A percentile compares a stretch with the other conserved stretches of the same genome.
Evolutionary conservation across 1,140 invertebrate genomes (phyloP).

Genomic region (Anastrepha ludens): DNA sequence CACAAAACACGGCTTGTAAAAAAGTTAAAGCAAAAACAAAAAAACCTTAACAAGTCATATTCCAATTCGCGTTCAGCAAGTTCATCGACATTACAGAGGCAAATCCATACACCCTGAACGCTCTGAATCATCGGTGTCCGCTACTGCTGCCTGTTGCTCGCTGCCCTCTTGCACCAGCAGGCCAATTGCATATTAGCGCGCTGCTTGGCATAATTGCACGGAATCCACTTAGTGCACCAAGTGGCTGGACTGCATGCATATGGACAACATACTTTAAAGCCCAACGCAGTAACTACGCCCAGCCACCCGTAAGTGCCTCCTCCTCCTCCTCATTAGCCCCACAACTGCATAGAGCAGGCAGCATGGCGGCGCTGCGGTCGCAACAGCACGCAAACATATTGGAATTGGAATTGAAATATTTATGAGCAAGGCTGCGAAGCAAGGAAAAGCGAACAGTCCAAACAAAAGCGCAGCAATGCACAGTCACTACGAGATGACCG

Average conservation of each 20-base stretch:
- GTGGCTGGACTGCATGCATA: conserved; percentile 2
- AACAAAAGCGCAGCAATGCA: background rate
- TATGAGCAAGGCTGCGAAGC: background rate
- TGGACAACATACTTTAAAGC: conserved; percentile 22
- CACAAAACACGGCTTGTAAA: background rate
- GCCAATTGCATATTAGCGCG: conserved; percentile 9
- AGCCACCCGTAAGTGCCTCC: conserved; percentile 4
- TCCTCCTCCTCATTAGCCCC: background rate
- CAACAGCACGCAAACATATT: background rate
- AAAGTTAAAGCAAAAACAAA: conserved; percentile 3
- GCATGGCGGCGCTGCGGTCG: background rate
- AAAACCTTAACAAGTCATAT: conserved; percentile 8
- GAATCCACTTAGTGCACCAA: conserved; percentile 31
- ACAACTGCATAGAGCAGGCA: background rate
- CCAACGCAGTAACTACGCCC: conserved; percentile 14
- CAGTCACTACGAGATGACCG: background rate
- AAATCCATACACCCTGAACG: background rate
- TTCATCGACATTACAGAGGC: conserved; percentile 8
- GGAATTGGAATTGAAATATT: conserved; percentile 22
- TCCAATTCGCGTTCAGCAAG: background rate
- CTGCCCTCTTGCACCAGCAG: background rate
- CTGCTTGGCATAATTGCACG: conserved; percentile 44
- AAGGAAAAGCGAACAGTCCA: background rate
- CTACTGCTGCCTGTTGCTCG: background rate
- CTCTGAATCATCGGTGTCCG: background rate